Evolutionary conservation across 2,113 vertebrate species (phyloP).

Genomic region (Oxyura jamaicensis): DNA sequence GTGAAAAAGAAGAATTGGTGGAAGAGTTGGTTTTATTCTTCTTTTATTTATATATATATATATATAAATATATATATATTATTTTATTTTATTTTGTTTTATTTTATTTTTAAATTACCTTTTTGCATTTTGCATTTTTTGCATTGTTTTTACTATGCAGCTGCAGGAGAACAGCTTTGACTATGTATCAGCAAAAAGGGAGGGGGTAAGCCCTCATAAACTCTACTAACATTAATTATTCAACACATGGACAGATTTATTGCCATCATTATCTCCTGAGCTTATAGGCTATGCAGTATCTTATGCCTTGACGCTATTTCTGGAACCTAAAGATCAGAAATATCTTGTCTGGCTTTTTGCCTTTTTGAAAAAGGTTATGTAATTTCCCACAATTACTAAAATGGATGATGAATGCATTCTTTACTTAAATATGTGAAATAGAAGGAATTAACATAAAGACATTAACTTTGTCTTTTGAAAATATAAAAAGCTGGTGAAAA

Average conservation of each 20-base stretch:
- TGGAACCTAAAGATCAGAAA: not conserved
- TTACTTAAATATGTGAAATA: not conserved
- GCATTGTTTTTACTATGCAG: not conserved
- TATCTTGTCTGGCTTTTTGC: not conserved
- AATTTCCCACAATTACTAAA: not conserved
- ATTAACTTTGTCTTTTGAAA: not conserved
- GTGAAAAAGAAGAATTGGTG: not conserved
- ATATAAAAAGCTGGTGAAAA: not conserved
- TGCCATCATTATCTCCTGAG: not conserved
- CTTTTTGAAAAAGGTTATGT: not conserved
- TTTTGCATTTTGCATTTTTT: not conserved
- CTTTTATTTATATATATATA: too few relatives aligned
- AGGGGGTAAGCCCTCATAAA: not conserved
- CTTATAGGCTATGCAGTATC: not conserved
- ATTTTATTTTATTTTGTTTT: not conserved
- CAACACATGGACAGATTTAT: not conserved
- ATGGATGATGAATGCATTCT: not conserved
- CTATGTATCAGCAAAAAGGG: not conserved
- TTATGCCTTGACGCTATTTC: not conserved
- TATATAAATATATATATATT: too few relatives aligned
- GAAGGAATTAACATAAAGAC: not conserved
- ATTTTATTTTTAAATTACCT: too few relatives aligned
- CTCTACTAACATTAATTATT: slow-evolving; percentile 14
- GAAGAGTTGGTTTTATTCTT: not conserved
- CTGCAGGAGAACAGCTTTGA: not conserved